phyloP scores from a whole-genome alignment of 2,797 vertebrate species.

The Acipenser oxyrinchus region DNA sequence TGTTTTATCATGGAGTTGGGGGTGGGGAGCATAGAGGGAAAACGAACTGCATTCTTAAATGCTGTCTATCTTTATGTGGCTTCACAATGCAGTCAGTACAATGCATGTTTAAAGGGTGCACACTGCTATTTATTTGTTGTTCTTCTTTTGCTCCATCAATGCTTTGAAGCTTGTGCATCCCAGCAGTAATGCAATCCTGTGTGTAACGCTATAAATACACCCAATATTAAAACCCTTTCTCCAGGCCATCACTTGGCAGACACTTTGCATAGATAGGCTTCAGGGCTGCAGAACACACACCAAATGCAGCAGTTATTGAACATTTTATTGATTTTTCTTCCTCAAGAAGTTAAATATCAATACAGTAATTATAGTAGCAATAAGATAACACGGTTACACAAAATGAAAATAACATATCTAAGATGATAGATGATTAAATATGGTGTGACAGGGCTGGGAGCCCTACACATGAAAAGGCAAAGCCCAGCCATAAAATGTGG shows the following conservation, averaged over 20 bases:
- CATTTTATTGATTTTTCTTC: slow-evolving; percentile 34
- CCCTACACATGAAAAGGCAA: too few species aligned
- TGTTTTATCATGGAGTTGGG: background rate
- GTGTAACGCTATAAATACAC: too few species aligned
- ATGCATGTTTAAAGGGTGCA: too few species aligned
- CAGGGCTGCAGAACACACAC: background rate
- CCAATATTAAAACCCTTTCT: too few species aligned
- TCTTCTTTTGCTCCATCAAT: too few species aligned
- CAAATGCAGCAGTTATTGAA: slow-evolving; percentile 3
- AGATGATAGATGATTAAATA: background rate
- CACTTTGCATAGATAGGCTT: background rate
- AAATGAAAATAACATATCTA: background rate
- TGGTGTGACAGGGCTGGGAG: too few species aligned
- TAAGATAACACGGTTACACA: slow-evolving; percentile 22
- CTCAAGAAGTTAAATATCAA: slow-evolving; percentile 29
- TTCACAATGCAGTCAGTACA: too few species aligned
- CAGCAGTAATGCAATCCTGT: too few species aligned
- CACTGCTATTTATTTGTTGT: too few species aligned
- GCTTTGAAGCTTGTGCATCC: too few species aligned
- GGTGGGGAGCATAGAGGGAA: background rate
- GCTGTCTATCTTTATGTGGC: background rate
- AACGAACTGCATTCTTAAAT: background rate
- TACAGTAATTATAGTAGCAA: slow-evolving; percentile 29
- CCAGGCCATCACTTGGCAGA: too few species aligned
- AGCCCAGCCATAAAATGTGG: too few species aligned